Base-by-base conservation (phyloP, 2,888 invertebrate species). In the Cactoblastis cactorum region DNA sequence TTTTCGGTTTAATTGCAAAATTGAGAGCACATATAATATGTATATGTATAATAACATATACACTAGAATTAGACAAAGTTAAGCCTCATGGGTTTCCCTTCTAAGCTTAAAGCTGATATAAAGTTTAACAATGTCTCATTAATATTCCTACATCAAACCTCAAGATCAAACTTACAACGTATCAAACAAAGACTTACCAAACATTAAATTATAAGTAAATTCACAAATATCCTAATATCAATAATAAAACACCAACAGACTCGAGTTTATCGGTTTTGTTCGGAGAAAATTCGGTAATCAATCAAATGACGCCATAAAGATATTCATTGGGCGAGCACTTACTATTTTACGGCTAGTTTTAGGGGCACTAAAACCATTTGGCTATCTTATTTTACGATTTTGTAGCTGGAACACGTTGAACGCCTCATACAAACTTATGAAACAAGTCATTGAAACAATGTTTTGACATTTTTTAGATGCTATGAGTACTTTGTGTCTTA, bases 291-390 rank as follows among this genome's bases (percentile, higher is more conserved):
- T 80, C 59, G 69, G 73, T 72, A 81, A 80, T 83, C 83, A 83
- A 82, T 83, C 82, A 80, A 80, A 77, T 75, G 71, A 75, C 74
- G 72, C 73, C 77, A 79, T 81, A 81, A 81, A 81, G 76, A 74
- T 81, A 82, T 82, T 81, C 81, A 83, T 80, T 82, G 80, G 67
- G 57, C 52, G 64, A 62, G 74, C 77, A 76, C 81, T 80, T 77
- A 73, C 76, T 69, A 74, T 78, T 83, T 82, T 81, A 83, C 74
- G 71, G 71, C 79, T 79, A 81, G 80, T 81, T 83, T 83, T 81
- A 83, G 79, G 70, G 72, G 71, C 65, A 81, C 71, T 83, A 81
- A 81, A 81, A 82, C 81, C 76, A 82, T 83, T 83, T 81, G 78
- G 78, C 77, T 77, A 79, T 80, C 77, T 76, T 74, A 76, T 81